A percentile compares a stretch with the other conserved stretches of the same genome.
phyloP scores from a whole-genome alignment of 2,113 vertebrate genomes.

The Lutjanus erythropterus region DNA sequence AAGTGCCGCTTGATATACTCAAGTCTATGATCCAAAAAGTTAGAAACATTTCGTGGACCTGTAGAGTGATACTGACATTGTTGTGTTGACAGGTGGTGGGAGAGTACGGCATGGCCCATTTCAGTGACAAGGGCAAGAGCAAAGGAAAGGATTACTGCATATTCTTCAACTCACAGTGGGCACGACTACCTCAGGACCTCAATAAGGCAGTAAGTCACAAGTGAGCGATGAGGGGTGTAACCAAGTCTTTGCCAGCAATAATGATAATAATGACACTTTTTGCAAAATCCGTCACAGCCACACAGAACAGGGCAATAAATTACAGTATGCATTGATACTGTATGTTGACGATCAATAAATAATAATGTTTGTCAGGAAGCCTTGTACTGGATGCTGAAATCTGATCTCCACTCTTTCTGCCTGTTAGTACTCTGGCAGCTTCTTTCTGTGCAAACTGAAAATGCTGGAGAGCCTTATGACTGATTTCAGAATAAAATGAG shows the following conservation, averaged over 20 bases:
- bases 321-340: neutral
- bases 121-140: slow-evolving; percentile 86
- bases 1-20: neutral
- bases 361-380: neutral
- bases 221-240: neutral
- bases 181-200: slow-evolving; percentile 92
- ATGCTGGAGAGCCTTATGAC: neutral
- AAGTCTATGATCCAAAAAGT: neutral
- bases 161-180: slow-evolving; percentile 96
- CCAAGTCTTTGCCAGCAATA: neutral
- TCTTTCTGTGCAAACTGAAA: neutral
- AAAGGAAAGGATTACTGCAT: slow-evolving; percentile 96
- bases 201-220: slow-evolving; percentile 91
- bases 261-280: neutral
- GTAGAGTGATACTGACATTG: neutral
- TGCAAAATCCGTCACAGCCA: neutral
- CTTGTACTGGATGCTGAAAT: neutral
- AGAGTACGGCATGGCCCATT: slow-evolving; percentile 94
- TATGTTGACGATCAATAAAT: neutral
- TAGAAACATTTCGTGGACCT: neutral
- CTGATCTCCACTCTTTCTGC: slow-evolving; percentile 16
- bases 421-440: neutral
- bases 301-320: neutral
- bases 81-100: slow-evolving; percentile 85
- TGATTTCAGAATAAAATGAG: neutral